Evolutionary conservation across 1,140 invertebrate species (phyloP).

Genomic region (Episyrphus balteatus): DNA sequence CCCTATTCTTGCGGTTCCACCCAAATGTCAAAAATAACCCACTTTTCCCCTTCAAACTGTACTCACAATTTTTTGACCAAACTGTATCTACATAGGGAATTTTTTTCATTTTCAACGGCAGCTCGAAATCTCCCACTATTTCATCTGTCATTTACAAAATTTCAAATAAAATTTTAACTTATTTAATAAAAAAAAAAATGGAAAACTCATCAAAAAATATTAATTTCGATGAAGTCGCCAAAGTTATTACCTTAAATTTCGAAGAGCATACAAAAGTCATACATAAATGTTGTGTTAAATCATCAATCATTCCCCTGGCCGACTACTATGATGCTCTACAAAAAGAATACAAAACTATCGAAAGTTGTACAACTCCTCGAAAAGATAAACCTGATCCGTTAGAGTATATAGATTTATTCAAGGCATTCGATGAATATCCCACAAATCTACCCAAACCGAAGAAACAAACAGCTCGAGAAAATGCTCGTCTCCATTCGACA

Average conservation of each 20-base stretch:
- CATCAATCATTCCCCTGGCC: constrained; percentile 15
- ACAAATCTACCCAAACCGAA: constrained; percentile 20
- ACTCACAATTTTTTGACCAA: no score
- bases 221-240: constrained; percentile 15
- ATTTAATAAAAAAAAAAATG: no score
- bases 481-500: constrained; percentile 15
- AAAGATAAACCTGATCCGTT: constrained; percentile 12
- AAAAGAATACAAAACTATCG: constrained; percentile 10
- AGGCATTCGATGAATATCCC: constrained; percentile 22
- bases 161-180: no score
- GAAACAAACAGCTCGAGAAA: constrained; percentile 9
- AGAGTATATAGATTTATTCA: constrained; percentile 21
- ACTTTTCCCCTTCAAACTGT: no score
- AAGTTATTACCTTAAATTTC: constrained; percentile 11
- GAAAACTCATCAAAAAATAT: neutral
- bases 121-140: no score
- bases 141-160: no score
- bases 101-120: no score
- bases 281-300: constrained; percentile 15
- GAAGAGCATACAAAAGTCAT: constrained; percentile 9
- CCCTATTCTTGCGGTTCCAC: no score
- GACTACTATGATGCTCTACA: constrained; percentile 15
- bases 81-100: no score
- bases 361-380: constrained; percentile 3
- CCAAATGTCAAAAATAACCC: no score